A percentile compares a stretch with the other conserved stretches of the same genome.
These are phyloP conservation scores for Hydraecia micacea DNA, from an alignment of 2,888 invertebrate species.

Conservation along the genomic window DNA sequence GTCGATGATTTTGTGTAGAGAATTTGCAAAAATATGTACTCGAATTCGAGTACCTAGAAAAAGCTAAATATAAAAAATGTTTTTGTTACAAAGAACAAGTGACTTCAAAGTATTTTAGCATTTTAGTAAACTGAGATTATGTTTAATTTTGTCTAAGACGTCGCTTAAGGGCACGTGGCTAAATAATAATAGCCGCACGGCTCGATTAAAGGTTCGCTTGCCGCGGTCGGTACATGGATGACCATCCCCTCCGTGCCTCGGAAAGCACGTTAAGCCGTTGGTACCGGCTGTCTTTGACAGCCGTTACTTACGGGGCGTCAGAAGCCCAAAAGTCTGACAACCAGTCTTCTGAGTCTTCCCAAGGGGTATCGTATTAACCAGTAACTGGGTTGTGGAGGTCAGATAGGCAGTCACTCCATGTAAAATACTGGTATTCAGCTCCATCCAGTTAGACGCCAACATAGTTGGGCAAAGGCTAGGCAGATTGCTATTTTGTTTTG, in stretches of 20 bases:
- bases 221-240: neutral
- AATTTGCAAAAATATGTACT: no score
- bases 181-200: neutral
- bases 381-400: neutral
- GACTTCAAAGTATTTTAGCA: no score
- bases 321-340: neutral
- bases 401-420: neutral
- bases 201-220: neutral
- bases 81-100: no score
- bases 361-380: neutral
- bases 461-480: neutral
- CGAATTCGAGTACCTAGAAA: no score
- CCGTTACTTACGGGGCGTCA: neutral
- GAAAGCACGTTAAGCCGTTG: no score
- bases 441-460: neutral
- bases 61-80: no score
- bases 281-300: neutral
- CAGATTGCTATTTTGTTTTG: no score
- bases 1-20: no score
- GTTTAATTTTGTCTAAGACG: no score
- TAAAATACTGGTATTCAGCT: neutral
- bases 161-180: no score
- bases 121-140: no score
- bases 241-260: no score
- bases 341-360: neutral